Evolutionary conservation across 2,888 invertebrate genomes (phyloP).

Genomic region (Endotricha flammealis): DNA sequence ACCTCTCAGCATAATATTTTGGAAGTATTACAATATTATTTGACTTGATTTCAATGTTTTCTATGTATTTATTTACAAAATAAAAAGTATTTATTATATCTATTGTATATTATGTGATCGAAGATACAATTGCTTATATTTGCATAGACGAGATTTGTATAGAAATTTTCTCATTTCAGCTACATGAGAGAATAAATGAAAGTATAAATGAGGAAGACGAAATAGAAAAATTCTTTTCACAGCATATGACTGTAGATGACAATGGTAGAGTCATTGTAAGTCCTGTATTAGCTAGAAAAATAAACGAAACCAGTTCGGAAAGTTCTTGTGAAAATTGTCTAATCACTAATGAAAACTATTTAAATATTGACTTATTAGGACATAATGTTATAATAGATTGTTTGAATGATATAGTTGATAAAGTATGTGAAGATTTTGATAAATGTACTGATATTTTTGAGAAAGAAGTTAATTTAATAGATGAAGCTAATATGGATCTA

Average conservation of each 20-base stretch:
- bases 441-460: conserved; percentile 37
- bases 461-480: conserved; percentile 7
- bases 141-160: too few relatives aligned
- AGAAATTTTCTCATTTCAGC: conserved; percentile 46
- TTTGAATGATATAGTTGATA: conserved; percentile 48
- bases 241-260: conserved; percentile 39
- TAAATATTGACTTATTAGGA: conserved; percentile 24
- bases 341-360: conserved; percentile 21
- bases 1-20: too few relatives aligned
- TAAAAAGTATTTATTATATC: too few relatives aligned
- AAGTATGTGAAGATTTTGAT: conserved; percentile 46
- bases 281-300: conserved; percentile 48
- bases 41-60: too few relatives aligned
- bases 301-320: conserved; percentile 50
- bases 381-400: conserved; percentile 47
- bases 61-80: too few relatives aligned
- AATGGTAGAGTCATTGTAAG: conserved; percentile 36
- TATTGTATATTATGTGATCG: too few relatives aligned
- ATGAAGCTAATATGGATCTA: not conserved
- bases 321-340: conserved; percentile 38
- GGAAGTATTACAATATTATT: too few relatives aligned
- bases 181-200: conserved; percentile 32
- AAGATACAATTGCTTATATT: too few relatives aligned
- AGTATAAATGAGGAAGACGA: conserved; percentile 28
- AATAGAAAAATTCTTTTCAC: conserved; percentile 49